Percentiles rank a stretch among this genome's conserved stretches.
These are phyloP conservation scores for Alsophila aescularia DNA, from an alignment of 2,888 invertebrate species.

Conservation along the genomic window DNA sequence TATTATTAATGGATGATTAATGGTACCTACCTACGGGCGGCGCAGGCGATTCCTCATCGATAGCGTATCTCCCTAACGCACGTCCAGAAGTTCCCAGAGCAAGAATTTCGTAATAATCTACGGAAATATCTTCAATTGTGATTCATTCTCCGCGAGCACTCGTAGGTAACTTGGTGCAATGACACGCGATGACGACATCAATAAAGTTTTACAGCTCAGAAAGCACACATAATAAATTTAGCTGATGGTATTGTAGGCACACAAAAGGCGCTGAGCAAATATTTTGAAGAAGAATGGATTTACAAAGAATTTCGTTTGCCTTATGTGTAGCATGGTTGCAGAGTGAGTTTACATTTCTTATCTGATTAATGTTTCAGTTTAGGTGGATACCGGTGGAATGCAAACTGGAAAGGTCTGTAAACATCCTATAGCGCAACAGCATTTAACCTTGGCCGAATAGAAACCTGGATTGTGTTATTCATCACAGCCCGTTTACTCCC, in stretches of 20 bases:
- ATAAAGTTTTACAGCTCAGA: conserved; percentile 41
- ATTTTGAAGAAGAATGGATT: conserved; percentile 39
- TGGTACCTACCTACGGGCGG: conserved; percentile 38
- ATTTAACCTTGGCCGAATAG: conserved; percentile 70
- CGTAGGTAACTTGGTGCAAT: conserved; percentile 47
- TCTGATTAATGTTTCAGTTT: conserved; percentile 46
- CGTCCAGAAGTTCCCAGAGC: conserved; percentile 36
- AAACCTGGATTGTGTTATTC: conserved; percentile 63
- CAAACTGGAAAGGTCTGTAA: conserved; percentile 52
- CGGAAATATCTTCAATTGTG: conserved; percentile 46
- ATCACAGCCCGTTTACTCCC: conserved; percentile 45
- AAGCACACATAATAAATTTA: conserved; percentile 22
- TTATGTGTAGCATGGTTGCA: conserved; percentile 34
- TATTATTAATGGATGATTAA: conserved; percentile 63
- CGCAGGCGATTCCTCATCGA: conserved; percentile 45
- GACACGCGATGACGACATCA: conserved; percentile 49
- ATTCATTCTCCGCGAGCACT: conserved; percentile 36
- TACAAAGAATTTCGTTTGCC: conserved; percentile 41
- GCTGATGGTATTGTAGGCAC: not conserved
- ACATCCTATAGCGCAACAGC: conserved; percentile 48
- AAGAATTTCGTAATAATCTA: conserved; percentile 45
- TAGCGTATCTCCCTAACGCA: conserved; percentile 38
- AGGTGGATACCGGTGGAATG: conserved; percentile 38
- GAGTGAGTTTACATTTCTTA: conserved; percentile 46
- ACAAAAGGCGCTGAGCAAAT: conserved; percentile 31